Conservation (phyloP, 2,113 vertebrate species). For the Platysteira castanea region DNA sequence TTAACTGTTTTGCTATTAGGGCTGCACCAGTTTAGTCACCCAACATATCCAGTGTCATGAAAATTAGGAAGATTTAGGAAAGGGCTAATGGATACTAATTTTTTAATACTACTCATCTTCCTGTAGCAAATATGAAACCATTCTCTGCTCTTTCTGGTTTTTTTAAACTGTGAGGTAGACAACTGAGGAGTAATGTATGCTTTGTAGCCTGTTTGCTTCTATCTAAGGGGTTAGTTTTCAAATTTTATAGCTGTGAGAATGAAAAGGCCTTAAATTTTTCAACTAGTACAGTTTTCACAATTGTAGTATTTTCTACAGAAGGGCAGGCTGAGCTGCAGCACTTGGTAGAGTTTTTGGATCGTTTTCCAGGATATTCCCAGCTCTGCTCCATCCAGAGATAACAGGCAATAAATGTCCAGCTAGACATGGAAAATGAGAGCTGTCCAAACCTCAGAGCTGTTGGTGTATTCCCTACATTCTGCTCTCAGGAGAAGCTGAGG, state of each 20-base stretch:
- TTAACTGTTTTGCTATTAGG: not conserved
- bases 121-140: not conserved
- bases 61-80: constrained; percentile 1
- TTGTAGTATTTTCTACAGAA: not conserved
- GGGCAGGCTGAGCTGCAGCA: not conserved
- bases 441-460: not conserved
- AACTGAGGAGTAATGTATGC: not conserved
- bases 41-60: not conserved
- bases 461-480: not conserved
- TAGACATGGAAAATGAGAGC: not conserved
- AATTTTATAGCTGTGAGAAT: constrained; percentile 5
- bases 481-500: not conserved
- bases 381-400: not conserved
- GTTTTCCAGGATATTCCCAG: not conserved
- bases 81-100: constrained; percentile 34
- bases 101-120: not conserved
- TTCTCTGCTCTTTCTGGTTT: not conserved
- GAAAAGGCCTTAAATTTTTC: constrained; percentile 39
- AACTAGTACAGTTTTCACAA: not conserved
- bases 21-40: not conserved
- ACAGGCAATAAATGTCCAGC: not conserved
- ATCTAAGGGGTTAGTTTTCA: not conserved
- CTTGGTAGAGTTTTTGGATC: not conserved
- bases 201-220: constrained; percentile 8
- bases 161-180: not conserved